phyloP scores from a whole-genome alignment of 1,140 invertebrate genomes.

The Sarcophaga bullata region DNA sequence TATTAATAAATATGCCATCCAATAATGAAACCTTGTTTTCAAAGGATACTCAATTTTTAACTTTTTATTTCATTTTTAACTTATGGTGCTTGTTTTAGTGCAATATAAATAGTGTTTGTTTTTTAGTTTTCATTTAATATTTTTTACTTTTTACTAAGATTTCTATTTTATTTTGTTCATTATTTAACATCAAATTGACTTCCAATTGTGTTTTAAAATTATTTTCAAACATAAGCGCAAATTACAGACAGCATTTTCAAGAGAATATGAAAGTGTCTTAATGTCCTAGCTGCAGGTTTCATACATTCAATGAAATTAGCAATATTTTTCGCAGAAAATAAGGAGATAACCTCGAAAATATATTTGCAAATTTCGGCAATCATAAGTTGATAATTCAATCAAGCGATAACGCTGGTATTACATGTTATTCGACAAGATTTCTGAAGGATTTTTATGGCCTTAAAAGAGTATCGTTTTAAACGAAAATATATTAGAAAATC shows the following conservation, averaged over 20 bases:
- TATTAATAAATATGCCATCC: neutral
- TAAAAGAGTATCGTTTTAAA: too few species aligned
- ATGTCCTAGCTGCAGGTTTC: too few species aligned
- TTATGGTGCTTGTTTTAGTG: neutral
- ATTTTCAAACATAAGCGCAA: neutral
- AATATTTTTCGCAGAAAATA: too few species aligned
- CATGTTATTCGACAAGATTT: too few species aligned
- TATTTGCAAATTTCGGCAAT: too few species aligned
- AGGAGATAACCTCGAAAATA: too few species aligned
- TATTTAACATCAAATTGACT: neutral
- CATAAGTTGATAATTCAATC: too few species aligned
- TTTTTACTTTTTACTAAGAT: neutral
- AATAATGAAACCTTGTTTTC: slow-evolving; percentile 13
- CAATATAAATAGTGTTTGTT: slow-evolving; percentile 18
- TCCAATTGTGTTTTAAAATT: neutral
- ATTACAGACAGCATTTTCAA: neutral
- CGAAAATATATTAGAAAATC: too few species aligned
- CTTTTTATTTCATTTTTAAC: neutral
- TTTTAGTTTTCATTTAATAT: neutral
- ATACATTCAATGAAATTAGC: too few species aligned
- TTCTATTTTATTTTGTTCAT: too few species aligned
- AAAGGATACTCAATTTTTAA: neutral
- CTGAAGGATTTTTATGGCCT: too few species aligned
- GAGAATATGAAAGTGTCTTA: neutral
- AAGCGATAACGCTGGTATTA: too few species aligned